Conservation (phyloP, 2,888 invertebrate genomes). For the Amiota mariae region DNA sequence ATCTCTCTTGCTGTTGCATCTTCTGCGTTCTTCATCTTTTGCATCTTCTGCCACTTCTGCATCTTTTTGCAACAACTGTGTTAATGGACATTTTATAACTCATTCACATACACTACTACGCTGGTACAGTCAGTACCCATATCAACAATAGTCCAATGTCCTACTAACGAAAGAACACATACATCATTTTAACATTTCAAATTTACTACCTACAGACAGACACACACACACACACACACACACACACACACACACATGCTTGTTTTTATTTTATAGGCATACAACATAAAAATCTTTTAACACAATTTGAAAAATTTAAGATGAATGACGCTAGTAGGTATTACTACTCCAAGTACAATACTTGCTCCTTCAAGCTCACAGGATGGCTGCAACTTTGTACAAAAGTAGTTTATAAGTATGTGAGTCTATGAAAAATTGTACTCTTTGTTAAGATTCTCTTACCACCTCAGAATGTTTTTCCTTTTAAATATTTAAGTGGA, state of each 20-base stretch:
- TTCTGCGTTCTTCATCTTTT: too few relatives aligned
- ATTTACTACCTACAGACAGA: constrained; percentile 19
- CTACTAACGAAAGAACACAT: constrained; percentile 33
- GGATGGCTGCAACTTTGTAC: background rate
- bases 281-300: constrained; percentile 49
- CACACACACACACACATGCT: too few relatives aligned
- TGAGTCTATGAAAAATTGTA: constrained; percentile 13
- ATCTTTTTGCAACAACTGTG: constrained; percentile 1
- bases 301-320: constrained; percentile 39
- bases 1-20: background rate
- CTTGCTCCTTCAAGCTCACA: too few relatives aligned
- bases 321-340: background rate
- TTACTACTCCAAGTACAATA: background rate
- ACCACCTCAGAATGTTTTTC: background rate
- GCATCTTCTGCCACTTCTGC: background rate
- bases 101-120: background rate
- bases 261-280: constrained; percentile 37
- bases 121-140: background rate
- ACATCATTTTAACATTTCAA: constrained; percentile 50
- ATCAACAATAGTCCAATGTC: constrained; percentile 19
- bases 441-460: background rate
- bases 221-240: too few relatives aligned
- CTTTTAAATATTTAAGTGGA: background rate
- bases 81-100: constrained; percentile 30
- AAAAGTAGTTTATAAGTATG: background rate